These are phyloP conservation scores for Emydura subglobosa DNA, from an alignment of 2,113 vertebrate genomes.

Conservation along the genomic window DNA sequence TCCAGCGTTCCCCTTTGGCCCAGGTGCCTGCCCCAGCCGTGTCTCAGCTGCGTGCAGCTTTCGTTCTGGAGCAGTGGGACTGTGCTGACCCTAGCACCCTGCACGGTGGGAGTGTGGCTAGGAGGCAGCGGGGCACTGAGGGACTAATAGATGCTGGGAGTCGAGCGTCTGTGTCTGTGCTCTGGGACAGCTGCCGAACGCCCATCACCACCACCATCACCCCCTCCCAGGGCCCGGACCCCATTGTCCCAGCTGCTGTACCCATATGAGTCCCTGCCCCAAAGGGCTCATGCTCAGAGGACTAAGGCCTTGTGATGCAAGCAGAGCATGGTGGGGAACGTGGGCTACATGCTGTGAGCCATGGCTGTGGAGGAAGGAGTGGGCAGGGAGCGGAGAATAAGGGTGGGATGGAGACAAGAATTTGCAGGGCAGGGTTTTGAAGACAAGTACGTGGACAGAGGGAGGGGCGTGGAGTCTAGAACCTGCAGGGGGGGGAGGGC, in stretches of 20 bases:
- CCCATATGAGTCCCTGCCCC: background rate
- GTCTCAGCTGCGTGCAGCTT: background rate
- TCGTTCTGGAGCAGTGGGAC: too few relatives aligned
- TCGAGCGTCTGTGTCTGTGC: background rate
- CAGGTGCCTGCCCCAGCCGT: too few relatives aligned
- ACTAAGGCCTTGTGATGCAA: background rate
- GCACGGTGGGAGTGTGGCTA: background rate
- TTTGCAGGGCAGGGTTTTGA: too few relatives aligned
- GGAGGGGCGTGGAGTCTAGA: too few relatives aligned
- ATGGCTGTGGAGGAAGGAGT: background rate
- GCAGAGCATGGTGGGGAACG: background rate
- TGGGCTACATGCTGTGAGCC: background rate
- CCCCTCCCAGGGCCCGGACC: too few relatives aligned
- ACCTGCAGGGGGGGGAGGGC: too few relatives aligned
- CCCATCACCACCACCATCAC: background rate
- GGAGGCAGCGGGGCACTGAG: background rate
- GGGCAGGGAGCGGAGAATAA: background rate
- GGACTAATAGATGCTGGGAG: background rate
- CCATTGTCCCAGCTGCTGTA: background rate
- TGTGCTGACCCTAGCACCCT: background rate
- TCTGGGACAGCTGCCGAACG: background rate
- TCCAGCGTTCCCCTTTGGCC: too few relatives aligned
- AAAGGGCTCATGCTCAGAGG: background rate
- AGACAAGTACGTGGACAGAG: too few relatives aligned
- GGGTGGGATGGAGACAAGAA: too few relatives aligned